A percentile compares a stretch with the other conserved stretches of the same genome.
Evolutionary conservation across 2,113 vertebrate species (phyloP).

Genomic region (Nibea albiflora): DNA sequence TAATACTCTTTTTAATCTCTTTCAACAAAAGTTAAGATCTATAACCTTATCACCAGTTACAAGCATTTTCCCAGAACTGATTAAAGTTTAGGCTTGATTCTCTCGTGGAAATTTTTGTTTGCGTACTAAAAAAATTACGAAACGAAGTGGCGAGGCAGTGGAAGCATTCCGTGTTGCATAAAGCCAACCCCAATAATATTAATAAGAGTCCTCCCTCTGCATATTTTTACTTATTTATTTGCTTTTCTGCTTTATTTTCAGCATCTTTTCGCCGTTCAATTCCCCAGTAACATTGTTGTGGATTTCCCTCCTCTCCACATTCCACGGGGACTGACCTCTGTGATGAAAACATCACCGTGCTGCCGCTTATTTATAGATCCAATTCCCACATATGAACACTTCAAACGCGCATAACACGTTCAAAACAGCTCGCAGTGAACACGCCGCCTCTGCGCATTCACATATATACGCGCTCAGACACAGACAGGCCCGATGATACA

Average conservation of each 20-base stretch:
- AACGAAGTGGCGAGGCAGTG: not conserved
- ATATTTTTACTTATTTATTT: no score
- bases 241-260: not conserved
- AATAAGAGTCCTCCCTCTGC: not conserved
- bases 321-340: constrained; percentile 11
- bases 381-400: constrained; percentile 43
- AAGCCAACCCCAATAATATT: not conserved
- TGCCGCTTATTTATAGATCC: constrained; percentile 57
- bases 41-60: not conserved
- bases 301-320: constrained; percentile 6
- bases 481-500: not conserved
- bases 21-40: not conserved
- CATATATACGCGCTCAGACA: not conserved
- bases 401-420: constrained; percentile 25
- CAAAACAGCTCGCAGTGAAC: not conserved
- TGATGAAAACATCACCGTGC: constrained; percentile 14
- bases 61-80: not conserved
- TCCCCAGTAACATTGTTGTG: not conserved
- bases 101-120: constrained; percentile 1
- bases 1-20: not conserved
- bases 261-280: not conserved
- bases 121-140: not conserved
- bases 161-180: not conserved
- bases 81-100: not conserved
- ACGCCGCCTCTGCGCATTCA: not conserved